Conservation (phyloP, 1,140 invertebrate species). For the Drosophila ohnishii region DNA sequence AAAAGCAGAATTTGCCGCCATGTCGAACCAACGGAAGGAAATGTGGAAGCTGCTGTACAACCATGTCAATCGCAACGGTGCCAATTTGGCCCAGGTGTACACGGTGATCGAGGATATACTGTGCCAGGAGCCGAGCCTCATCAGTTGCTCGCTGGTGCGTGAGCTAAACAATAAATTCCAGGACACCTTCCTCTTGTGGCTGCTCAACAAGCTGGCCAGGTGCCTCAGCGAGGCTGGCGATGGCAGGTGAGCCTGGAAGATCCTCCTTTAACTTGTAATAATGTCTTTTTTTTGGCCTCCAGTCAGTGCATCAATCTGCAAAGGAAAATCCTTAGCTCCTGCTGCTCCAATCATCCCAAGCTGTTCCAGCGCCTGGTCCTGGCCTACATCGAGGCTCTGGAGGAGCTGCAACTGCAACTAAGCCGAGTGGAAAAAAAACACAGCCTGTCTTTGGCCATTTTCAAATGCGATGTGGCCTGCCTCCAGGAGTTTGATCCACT, state of each 20-base stretch:
- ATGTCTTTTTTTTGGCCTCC: background rate
- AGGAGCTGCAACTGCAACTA: constrained; percentile 45
- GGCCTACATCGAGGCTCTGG: constrained; percentile 63
- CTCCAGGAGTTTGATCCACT: constrained; percentile 64
- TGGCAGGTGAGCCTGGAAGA: constrained; percentile 28
- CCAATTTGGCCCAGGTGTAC: constrained; percentile 59
- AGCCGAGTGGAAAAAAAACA: constrained; percentile 22
- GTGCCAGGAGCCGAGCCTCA: constrained; percentile 75
- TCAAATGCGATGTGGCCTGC: constrained; percentile 42
- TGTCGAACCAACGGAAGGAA: constrained; percentile 70
- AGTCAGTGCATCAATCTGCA: constrained; percentile 64
- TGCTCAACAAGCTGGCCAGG: constrained; percentile 68
- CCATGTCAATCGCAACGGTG: constrained; percentile 64
- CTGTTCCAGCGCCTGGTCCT: constrained; percentile 54
- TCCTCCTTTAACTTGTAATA: background rate
- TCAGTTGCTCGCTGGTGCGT: constrained; percentile 59
- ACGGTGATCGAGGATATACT: constrained; percentile 73
- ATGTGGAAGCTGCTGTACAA: constrained; percentile 78
- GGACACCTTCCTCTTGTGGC: constrained; percentile 70
- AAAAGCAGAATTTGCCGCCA: background rate
- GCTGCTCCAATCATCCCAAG: constrained; percentile 66
- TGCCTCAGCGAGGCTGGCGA: constrained; percentile 38
- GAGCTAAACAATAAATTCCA: constrained; percentile 64
- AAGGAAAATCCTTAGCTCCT: constrained; percentile 67
- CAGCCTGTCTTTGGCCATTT: constrained; percentile 32